Percentiles rank a stretch among this genome's conserved stretches.
Evolutionary conservation across 2,888 invertebrate genomes (phyloP).

Genomic region (Protophormia terraenovae): DNA sequence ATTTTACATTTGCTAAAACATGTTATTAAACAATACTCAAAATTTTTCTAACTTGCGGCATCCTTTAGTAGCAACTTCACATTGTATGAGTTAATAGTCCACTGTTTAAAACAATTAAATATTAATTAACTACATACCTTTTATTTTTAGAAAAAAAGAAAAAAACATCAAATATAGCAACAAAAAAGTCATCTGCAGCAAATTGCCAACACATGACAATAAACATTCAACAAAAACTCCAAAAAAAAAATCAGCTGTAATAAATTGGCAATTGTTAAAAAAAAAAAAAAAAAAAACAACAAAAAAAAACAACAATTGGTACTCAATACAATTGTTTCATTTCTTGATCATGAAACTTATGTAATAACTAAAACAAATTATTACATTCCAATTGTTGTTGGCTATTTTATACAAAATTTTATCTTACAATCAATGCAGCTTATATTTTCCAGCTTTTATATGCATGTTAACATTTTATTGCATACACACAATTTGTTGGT

Average conservation of each 20-base stretch:
- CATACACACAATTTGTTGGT: constrained; percentile 15
- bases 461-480: constrained; percentile 22
- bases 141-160: not conserved
- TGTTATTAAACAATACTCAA: too few relatives aligned
- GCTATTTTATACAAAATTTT: constrained; percentile 11
- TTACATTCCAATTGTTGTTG: constrained; percentile 55
- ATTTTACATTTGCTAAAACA: too few relatives aligned
- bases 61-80: not conserved
- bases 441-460: not conserved
- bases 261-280: constrained; percentile 40
- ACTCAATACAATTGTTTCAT: constrained; percentile 5
- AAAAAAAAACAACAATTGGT: constrained; percentile 22
- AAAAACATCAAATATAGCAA: too few relatives aligned
- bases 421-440: constrained; percentile 10
- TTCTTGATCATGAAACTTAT: constrained; percentile 57
- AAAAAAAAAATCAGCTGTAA: constrained; percentile 42
- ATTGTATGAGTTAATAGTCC: not conserved
- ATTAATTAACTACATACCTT: constrained; percentile 9
- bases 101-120: constrained; percentile 28
- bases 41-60: too few relatives aligned
- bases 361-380: constrained; percentile 54
- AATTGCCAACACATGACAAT: not conserved
- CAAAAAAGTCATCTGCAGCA: not conserved
- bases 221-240: not conserved
- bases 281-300: not conserved